Conservation (phyloP, 53 echinoderm and acorn worm genomes). For the Actinopyga echinites region DNA sequence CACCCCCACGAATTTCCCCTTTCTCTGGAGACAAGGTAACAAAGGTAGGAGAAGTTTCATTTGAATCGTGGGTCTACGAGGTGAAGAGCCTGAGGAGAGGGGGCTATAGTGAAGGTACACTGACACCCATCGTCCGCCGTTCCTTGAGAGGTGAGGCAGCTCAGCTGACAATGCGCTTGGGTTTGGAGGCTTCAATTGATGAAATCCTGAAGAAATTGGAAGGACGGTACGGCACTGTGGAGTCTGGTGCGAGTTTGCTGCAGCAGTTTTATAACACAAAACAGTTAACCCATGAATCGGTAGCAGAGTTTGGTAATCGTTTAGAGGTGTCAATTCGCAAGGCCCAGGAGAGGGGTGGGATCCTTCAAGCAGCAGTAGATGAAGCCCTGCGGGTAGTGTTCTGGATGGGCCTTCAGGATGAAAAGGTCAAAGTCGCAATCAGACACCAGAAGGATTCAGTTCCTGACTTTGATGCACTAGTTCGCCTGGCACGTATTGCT, state of each 20-base stretch:
- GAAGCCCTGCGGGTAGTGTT: slow-evolving; percentile 42
- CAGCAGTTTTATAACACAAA: slow-evolving; percentile 46
- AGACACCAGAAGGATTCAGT: slow-evolving; percentile 43
- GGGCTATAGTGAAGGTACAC: not conserved
- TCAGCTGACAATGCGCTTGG: slow-evolving; percentile 32
- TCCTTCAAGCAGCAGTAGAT: slow-evolving; percentile 15
- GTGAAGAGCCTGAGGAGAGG: slow-evolving; percentile 7
- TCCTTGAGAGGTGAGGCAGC: slow-evolving; percentile 45
- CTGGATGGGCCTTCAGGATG: slow-evolving; percentile 48
- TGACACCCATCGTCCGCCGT: slow-evolving; percentile 19
- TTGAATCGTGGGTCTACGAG: slow-evolving; percentile 45
- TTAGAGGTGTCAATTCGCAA: slow-evolving; percentile 21
- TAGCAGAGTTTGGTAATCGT: slow-evolving; percentile 28
- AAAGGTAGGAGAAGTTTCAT: slow-evolving; percentile 42
- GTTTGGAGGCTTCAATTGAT: not conserved
- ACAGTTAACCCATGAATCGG: slow-evolving; percentile 1
- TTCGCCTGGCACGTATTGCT: slow-evolving; percentile 15
- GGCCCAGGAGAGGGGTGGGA: slow-evolving; percentile 36
- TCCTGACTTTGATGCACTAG: slow-evolving; percentile 23
- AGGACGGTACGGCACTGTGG: slow-evolving; percentile 48
- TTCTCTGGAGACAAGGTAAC: slow-evolving; percentile 36
- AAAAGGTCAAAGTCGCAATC: slow-evolving; percentile 29
- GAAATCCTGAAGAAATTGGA: slow-evolving; percentile 40
- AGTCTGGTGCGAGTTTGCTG: slow-evolving; percentile 40
- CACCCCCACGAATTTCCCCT: slow-evolving; percentile 5